Evolutionary conservation across 2,113 vertebrate genomes (phyloP), one percentile per base, ranked within the genome.

Genomic region (Sinosuthora webbiana): DNA sequence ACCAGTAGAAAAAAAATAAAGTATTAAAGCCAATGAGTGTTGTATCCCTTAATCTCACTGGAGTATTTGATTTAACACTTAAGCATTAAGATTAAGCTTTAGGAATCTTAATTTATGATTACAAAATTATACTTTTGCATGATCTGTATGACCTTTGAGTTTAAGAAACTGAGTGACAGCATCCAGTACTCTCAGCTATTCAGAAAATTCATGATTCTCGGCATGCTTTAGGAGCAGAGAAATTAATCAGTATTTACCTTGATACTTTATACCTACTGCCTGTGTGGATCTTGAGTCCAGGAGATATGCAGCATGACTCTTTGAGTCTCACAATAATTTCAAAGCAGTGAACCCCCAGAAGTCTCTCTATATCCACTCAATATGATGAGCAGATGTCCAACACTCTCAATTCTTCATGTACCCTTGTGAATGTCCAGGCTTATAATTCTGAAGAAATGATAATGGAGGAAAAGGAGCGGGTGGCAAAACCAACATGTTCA

Each of bases 321-420:
- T 39, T 19, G 33, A 74, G 52, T 18, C 31, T 60, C 76, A 62
- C 31, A 73, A 24, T 45, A 20, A 79, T 82, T 87, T 71, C 73
- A 89, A 64, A 87, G 39, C 64, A 64, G 33, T 52, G 52, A 92
- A 33, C 5, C 13, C 49, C 37, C 39, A 60, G 12, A 50, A 78
- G 30, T 64, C 17, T 71, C 74, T 68, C 56, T 52, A 15, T 10
- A 42, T 2, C 25, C 39, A 33, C 33, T 71, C 42, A 53, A 3
- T 33, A 27, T 35, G 41, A 45, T 33, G 44, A 77, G 37, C 50
- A 87, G 45, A 73, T 50, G 37, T 13, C 35, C 63, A 80, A 7
- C 0, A 3, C 15, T 63, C 65, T 52, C 30, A 33, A 23, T 86
- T 83, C 31, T 49, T 57, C 0, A 0, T 19, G 22, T 13, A 33